Base-by-base conservation (phyloP, 2,113 vertebrate species). In the Cynoglossus semilaevis region DNA sequence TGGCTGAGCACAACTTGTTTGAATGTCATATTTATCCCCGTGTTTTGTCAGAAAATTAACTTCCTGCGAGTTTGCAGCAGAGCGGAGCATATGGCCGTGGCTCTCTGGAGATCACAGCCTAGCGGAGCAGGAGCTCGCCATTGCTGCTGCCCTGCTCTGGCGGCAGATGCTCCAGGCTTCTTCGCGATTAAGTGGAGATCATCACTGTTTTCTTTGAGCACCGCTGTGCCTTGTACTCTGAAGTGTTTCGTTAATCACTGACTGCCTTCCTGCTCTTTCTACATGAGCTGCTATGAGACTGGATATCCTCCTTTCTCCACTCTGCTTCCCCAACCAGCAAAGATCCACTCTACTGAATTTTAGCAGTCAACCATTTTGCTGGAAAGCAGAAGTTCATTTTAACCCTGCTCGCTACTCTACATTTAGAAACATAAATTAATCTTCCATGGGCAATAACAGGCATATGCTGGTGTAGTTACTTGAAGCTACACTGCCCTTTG, bases 121-220 rank as follows among this genome's bases (percentile, higher is more conserved):
- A 97, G 95, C 94, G 93, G 94, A 96, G 95, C 94, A 95, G 94
- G 94, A 93, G 94, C 92, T 95, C 93, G 92, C 93, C 94, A 93
- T 93, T 93, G 93, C 92, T 94, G 86, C 90, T 91, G 93, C 92
- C 94, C 93, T 94, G 91, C 92, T 94, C 92, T 70, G 87, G 91
- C 94, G 94, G 94, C 97, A 99, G 97, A 98, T 99, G 97, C 97
- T 98, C 93, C 94, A 95, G 97, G 97, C 94, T 96, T 98, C 96
- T 94, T 95, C 92, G 94, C 97, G 96, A 99, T 99, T 99, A 99
- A 98, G 96, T 97, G 96, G 95, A 97, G 96, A 99, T 99, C 97
- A 99, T 99, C 95, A 95, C 96, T 99, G 96, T 98, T 99, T 98
- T 98, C 95, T 98, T 96, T 99, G 96, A 98, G 95, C 94, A 95